Percentiles rank a stretch among this genome's conserved stretches.
Evolutionary conservation across 2,113 vertebrate genomes (phyloP).

Genomic region (Saccopteryx bilineata): DNA sequence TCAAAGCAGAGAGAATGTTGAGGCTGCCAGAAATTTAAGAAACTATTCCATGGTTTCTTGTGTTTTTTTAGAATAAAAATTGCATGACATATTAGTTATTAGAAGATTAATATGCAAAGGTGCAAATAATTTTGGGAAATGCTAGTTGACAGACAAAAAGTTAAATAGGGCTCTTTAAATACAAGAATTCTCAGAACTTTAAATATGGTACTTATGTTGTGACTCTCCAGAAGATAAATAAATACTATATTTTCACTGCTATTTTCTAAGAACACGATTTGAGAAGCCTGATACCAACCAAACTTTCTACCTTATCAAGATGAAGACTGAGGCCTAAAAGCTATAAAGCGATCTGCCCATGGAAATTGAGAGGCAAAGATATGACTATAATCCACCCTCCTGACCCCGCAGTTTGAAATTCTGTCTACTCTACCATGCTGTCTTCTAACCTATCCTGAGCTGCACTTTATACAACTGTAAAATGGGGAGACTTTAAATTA

Average conservation of each 20-base stretch:
- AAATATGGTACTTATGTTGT: neutral
- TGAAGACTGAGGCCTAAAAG: neutral
- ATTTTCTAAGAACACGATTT: neutral
- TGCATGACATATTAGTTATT: neutral
- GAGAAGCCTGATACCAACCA: neutral
- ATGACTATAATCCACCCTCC: rapidly evolving
- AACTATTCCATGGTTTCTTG: neutral
- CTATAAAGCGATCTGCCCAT: neutral
- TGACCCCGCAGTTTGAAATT: neutral
- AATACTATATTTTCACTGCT: neutral
- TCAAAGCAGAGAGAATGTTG: neutral
- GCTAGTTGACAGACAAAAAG: neutral
- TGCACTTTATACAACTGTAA: neutral
- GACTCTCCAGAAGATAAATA: neutral
- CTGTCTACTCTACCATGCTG: neutral
- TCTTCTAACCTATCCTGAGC: neutral
- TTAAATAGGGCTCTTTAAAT: neutral
- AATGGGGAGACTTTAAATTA: neutral
- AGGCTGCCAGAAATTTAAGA: neutral
- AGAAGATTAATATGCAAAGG: neutral
- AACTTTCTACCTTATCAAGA: neutral
- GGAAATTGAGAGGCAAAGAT: neutral
- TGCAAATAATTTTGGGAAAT: neutral
- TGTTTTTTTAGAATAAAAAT: neutral
- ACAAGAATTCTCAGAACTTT: neutral